phyloP scores from a whole-genome alignment of 2,113 vertebrate genomes.

The Blennius ocellaris region DNA sequence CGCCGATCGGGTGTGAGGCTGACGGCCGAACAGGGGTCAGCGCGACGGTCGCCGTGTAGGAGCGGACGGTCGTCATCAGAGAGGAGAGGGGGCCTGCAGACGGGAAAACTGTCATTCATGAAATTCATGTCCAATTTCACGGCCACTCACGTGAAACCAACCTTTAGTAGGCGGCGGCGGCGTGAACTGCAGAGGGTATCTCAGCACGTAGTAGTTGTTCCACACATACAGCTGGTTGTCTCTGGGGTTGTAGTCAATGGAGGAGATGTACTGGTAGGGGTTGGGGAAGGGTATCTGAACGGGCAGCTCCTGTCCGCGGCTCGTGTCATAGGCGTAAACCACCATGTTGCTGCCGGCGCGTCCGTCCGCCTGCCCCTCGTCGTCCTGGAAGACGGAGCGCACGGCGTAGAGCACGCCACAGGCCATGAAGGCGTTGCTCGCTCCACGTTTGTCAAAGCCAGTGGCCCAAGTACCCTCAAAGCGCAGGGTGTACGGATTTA shows the following conservation, averaged over 20 bases:
- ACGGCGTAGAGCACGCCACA: slow-evolving; percentile 94
- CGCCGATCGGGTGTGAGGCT: slow-evolving; percentile 89
- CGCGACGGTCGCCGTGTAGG: slow-evolving; percentile 81
- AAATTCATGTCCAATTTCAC: background rate
- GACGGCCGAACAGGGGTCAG: slow-evolving; percentile 86
- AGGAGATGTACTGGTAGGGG: slow-evolving; percentile 95
- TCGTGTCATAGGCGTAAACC: slow-evolving; percentile 93
- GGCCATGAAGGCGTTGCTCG: slow-evolving; percentile 96
- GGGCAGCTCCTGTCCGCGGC: slow-evolving; percentile 87
- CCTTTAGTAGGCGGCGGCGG: slow-evolving; percentile 89
- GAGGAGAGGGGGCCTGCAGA: slow-evolving; percentile 74
- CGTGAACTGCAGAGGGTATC: slow-evolving; percentile 92
- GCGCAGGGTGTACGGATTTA: slow-evolving; percentile 95
- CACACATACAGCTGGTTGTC: slow-evolving; percentile 97
- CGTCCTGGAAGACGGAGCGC: slow-evolving; percentile 92
- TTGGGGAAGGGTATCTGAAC: slow-evolving; percentile 92
- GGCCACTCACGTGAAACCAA: slow-evolving; percentile 41
- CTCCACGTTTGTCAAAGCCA: slow-evolving; percentile 92
- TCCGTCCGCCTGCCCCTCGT: slow-evolving; percentile 92
- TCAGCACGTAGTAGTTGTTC: slow-evolving; percentile 95
- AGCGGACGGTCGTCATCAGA: slow-evolving; percentile 78
- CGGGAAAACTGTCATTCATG: background rate
- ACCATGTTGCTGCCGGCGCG: slow-evolving; percentile 90
- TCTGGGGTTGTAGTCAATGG: slow-evolving; percentile 94
- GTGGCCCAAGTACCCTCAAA: slow-evolving; percentile 96